phyloP scores from a whole-genome alignment of 2,888 invertebrate species.

The Cheilosia variabilis region DNA sequence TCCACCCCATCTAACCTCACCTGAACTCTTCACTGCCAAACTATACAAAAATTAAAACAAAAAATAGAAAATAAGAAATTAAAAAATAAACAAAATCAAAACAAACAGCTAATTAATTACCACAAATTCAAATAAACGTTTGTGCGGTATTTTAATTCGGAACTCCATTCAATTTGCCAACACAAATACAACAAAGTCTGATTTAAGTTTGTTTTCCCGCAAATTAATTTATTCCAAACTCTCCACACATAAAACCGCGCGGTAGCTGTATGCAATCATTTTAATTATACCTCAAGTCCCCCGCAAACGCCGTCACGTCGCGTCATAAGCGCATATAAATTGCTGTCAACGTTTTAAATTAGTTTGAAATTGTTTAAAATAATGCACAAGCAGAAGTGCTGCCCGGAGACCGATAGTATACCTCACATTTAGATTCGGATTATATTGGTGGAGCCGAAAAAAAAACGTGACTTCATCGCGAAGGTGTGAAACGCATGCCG shows the following conservation, averaged over 20 bases:
- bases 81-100: slow-evolving; percentile 14
- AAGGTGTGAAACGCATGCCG: slow-evolving; percentile 3
- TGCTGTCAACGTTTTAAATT: slow-evolving; percentile 38
- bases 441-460: too few relatives aligned
- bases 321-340: slow-evolving; percentile 44
- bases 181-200: slow-evolving; percentile 18
- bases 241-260: background rate
- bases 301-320: slow-evolving; percentile 1
- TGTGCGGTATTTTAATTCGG: slow-evolving; percentile 40
- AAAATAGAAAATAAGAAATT: background rate
- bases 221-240: slow-evolving; percentile 45
- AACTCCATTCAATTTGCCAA: slow-evolving; percentile 30
- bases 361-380: slow-evolving; percentile 51
- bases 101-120: slow-evolving; percentile 64
- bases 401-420: too few relatives aligned
- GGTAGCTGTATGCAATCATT: slow-evolving; percentile 48
- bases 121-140: slow-evolving; percentile 45
- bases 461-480: background rate
- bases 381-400: slow-evolving; percentile 24
- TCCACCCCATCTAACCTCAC: too few relatives aligned
- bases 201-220: slow-evolving; percentile 41
- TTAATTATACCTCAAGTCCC: slow-evolving; percentile 51
- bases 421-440: background rate
- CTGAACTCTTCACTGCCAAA: too few relatives aligned
- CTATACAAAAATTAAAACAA: too few relatives aligned